Evolutionary conservation across 2,888 invertebrate genomes (phyloP), one percentile per base, ranked within the genome.

Genomic region (Tortricodes alternella): DNA sequence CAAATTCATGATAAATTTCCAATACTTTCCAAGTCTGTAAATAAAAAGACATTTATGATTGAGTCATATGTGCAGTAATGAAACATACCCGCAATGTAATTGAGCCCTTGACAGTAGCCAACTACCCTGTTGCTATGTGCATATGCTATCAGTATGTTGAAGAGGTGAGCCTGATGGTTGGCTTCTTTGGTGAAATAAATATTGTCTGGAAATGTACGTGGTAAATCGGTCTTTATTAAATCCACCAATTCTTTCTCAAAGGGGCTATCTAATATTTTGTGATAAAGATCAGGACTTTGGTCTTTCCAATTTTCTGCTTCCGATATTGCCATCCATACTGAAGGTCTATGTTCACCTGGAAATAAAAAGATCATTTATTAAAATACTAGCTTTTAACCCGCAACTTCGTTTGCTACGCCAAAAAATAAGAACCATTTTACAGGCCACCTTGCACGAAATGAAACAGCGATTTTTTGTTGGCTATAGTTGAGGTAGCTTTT

Each of bases 41-140:
- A n/a, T n/a, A n/a, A n/a, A n/a, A n/a, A n/a, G n/a, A n/a, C n/a
- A n/a, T n/a, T n/a, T n/a, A n/a, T n/a, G n/a, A n/a, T n/a, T n/a
- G n/a, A n/a, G n/a, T n/a, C n/a, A n/a, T n/a, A n/a, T n/a, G n/a
- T n/a, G n/a, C n/a, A n/a, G 13, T 13, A 23, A 11, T 39, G 3
- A 41, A 24, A 24, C 19, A 68, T 73, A 86, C 94, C 95, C 73
- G 97, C 97, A 70, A 98, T 96, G 80, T 98, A 98, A 88, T 98
- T 98, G 61, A 98, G 88, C 46, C 98, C 98, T 93, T 98, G 98
- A 75, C 98, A 98, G 81, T 98, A 98, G 23, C 97, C 98, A 69
- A 98, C 95, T 55, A 93, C 94, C 68, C 93, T 93, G 83, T 98
- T 98, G 73, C 96, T 95, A 76, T 96, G 95, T 51, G 97, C 97